Percentiles rank a stretch among this genome's conserved stretches.
These are phyloP conservation scores for Athalia circularis DNA, from an alignment of 2,888 invertebrate species.

Conservation along the genomic window DNA sequence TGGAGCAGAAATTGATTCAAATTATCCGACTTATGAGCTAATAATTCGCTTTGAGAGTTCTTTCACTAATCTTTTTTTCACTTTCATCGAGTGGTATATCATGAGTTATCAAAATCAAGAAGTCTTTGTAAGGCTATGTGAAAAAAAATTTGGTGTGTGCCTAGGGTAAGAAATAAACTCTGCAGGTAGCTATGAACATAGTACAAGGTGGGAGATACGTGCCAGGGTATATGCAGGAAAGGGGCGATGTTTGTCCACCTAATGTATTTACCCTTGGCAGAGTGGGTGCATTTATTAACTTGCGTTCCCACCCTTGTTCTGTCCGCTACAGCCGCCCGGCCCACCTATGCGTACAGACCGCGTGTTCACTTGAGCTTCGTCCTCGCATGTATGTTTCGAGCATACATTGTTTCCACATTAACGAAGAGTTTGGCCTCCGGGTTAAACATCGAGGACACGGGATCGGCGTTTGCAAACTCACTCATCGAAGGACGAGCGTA, in stretches of 20 bases:
- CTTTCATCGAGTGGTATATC: too few species aligned
- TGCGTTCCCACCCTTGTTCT: conserved; percentile 4
- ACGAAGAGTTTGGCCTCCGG: conserved; percentile 20
- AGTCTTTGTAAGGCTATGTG: too few species aligned
- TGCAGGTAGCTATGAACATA: not conserved
- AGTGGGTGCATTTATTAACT: conserved; percentile 37
- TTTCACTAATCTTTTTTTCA: too few species aligned
- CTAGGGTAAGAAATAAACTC: not conserved
- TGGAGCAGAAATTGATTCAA: too few species aligned
- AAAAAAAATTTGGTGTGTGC: not conserved
- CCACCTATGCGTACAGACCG: not conserved
- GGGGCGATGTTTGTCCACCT: conserved; percentile 33
- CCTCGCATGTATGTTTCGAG: conserved; percentile 26
- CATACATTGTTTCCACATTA: conserved; percentile 33
- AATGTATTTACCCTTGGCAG: conserved; percentile 31
- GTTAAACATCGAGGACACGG: conserved; percentile 12
- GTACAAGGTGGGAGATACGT: not conserved
- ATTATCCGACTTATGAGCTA: too few species aligned
- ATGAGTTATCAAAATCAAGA: too few species aligned
- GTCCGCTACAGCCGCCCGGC: not conserved
- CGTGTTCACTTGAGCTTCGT: conserved; percentile 1
- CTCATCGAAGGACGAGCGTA: conserved; percentile 22
- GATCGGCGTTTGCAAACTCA: conserved; percentile 25
- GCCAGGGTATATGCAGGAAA: conserved; percentile 12
- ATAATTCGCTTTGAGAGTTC: too few species aligned